phyloP scores from a whole-genome alignment of 1,140 invertebrate species.

The Harlomillsia oculata region DNA sequence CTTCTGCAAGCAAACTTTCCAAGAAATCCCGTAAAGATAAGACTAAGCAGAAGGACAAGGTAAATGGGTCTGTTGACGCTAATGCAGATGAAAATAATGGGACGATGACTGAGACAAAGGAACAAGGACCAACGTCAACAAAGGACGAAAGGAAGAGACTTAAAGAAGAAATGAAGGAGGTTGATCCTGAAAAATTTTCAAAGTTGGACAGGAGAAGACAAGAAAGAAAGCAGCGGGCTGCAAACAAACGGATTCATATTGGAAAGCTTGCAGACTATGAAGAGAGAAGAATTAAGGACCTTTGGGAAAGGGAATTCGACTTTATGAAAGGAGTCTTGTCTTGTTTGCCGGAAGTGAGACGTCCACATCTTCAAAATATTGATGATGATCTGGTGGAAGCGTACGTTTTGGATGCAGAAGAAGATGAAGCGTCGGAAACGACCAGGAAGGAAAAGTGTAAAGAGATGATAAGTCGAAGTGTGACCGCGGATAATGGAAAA shows the following conservation, averaged over 20 bases:
- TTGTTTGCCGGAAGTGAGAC: conserved; percentile 2
- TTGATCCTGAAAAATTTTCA: no score
- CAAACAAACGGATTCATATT: background rate
- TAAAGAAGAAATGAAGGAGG: no score
- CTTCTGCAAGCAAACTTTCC: no score
- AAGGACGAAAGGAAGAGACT: no score
- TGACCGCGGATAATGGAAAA: background rate
- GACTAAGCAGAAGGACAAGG: no score
- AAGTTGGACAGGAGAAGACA: background rate
- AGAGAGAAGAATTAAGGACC: background rate
- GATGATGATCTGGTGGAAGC: conserved; percentile 22
- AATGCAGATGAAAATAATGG: no score
- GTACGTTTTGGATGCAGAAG: conserved; percentile 20
- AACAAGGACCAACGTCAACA: no score
- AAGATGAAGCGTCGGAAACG: conserved; percentile 5
- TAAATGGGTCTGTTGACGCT: no score
- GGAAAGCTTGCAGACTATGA: background rate
- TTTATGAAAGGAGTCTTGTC: conserved; percentile 17
- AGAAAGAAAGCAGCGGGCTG: background rate
- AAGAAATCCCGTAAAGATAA: no score
- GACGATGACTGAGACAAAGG: no score
- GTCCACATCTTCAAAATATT: background rate
- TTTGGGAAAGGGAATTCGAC: background rate
- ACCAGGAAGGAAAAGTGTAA: background rate
- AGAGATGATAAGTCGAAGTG: no score